Conservation (phyloP, 2,113 vertebrate genomes). For the Coptodon bakossiorum region DNA sequence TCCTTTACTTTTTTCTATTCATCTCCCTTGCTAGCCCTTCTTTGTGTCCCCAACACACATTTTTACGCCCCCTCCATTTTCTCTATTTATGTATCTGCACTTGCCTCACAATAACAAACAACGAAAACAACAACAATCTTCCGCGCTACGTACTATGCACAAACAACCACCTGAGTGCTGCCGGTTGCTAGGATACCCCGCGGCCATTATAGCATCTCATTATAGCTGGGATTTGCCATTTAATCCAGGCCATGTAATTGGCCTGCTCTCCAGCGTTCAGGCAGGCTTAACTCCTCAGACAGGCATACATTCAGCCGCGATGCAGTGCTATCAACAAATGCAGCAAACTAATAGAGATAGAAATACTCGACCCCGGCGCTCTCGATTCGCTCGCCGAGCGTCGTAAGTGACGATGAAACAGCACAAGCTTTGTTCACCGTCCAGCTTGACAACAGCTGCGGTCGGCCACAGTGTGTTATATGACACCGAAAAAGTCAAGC, state of each 20-base stretch:
- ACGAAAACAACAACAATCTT: conserved; percentile 37
- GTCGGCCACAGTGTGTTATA: background rate
- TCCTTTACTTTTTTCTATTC: background rate
- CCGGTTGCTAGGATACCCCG: conserved; percentile 70
- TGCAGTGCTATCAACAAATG: conserved; percentile 23
- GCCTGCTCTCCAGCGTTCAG: conserved; percentile 53
- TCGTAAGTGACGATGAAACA: background rate
- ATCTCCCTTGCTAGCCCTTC: conserved; percentile 18
- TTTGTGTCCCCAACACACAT: conserved; percentile 13
- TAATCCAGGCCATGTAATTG: conserved; percentile 65
- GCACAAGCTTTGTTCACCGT: conserved; percentile 7
- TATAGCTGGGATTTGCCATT: conserved; percentile 61
- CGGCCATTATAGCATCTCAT: conserved; percentile 61
- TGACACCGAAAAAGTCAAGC: background rate
- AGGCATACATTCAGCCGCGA: conserved; percentile 9
- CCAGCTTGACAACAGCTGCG: background rate
- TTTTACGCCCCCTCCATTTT: background rate
- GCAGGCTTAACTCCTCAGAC: conserved; percentile 44
- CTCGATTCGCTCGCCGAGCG: background rate
- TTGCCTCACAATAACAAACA: conserved; percentile 45
- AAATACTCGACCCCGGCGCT: background rate
- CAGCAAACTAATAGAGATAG: background rate
- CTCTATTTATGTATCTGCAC: background rate
- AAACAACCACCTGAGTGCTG: conserved; percentile 38
- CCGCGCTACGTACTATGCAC: background rate